phyloP scores from a whole-genome alignment of 2,113 vertebrate genomes.

The Epinephelus cyanopodus region DNA sequence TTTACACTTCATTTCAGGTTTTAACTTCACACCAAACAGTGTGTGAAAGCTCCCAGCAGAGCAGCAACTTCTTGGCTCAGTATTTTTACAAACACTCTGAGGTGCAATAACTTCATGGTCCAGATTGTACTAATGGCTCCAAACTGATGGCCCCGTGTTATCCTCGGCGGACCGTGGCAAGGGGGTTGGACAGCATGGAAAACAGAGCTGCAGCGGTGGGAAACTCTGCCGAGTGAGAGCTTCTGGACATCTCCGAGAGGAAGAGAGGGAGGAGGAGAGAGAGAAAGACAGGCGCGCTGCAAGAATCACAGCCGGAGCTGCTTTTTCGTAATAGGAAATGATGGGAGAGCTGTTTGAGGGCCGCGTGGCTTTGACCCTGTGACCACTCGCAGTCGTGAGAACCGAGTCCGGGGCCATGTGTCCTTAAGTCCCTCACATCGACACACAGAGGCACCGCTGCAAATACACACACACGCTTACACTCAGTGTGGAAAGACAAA shows the following conservation, averaged over 20 bases:
- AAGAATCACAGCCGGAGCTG: constrained; percentile 33
- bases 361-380: constrained; percentile 61
- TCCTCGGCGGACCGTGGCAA: constrained; percentile 40
- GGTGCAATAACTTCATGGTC: constrained; percentile 67
- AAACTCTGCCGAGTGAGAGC: constrained; percentile 55
- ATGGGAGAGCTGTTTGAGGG: constrained; percentile 63
- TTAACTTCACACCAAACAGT: constrained; percentile 35
- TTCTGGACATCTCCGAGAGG: constrained; percentile 41
- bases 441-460: constrained; percentile 9
- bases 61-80: constrained; percentile 42
- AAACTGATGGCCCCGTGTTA: constrained; percentile 55
- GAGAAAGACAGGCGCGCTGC: not conserved
- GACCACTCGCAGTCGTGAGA: constrained; percentile 74
- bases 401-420: constrained; percentile 58
- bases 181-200: constrained; percentile 38
- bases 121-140: constrained; percentile 66
- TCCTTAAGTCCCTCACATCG: constrained; percentile 50
- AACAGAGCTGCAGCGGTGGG: constrained; percentile 54
- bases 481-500: not conserved
- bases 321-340: constrained; percentile 56
- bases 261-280: constrained; percentile 25
- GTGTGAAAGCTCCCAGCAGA: constrained; percentile 46
- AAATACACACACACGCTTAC: constrained; percentile 41
- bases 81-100: constrained; percentile 65
- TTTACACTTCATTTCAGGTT: constrained; percentile 16